These are phyloP conservation scores for Hemibagrus wyckioides DNA, from an alignment of 2,113 vertebrate species.

Conservation along the genomic window DNA sequence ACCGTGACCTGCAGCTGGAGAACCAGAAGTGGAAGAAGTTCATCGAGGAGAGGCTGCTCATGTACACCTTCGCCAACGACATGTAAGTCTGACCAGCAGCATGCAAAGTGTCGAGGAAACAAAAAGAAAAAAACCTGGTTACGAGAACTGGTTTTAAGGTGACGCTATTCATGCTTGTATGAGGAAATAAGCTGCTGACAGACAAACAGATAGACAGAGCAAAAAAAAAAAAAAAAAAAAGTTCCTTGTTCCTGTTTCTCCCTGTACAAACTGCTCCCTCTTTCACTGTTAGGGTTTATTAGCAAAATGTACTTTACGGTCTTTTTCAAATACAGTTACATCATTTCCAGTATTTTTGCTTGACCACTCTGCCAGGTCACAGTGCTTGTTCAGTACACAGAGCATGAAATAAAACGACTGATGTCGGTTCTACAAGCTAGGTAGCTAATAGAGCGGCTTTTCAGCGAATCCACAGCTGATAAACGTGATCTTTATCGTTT, in stretches of 20 bases:
- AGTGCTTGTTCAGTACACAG: too few species aligned
- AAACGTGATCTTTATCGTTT: neutral
- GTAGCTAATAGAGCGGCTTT: neutral
- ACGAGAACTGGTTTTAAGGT: neutral
- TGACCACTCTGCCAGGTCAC: neutral
- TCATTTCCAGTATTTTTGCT: neutral
- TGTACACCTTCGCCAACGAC: conserved; percentile 91
- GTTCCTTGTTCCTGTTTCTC: conserved; percentile 22
- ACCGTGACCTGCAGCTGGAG: conserved; percentile 86
- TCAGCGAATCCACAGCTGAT: neutral
- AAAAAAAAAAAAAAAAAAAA: neutral
- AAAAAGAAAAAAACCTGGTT: neutral
- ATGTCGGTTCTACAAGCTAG: neutral
- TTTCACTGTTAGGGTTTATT: neutral
- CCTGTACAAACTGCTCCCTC: neutral
- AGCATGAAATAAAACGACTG: neutral
- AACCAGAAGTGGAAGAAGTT: conserved; percentile 91
- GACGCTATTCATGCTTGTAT: neutral
- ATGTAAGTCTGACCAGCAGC: conserved; percentile 68
- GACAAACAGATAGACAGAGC: neutral
- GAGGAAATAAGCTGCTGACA: neutral
- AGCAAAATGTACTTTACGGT: neutral
- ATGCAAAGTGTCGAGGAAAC: neutral
- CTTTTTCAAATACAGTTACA: neutral
- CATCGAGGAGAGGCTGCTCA: conserved; percentile 87